These are phyloP conservation scores for Melanostoma mellinum DNA, from an alignment of 2,888 invertebrate species.

Conservation along the genomic window DNA sequence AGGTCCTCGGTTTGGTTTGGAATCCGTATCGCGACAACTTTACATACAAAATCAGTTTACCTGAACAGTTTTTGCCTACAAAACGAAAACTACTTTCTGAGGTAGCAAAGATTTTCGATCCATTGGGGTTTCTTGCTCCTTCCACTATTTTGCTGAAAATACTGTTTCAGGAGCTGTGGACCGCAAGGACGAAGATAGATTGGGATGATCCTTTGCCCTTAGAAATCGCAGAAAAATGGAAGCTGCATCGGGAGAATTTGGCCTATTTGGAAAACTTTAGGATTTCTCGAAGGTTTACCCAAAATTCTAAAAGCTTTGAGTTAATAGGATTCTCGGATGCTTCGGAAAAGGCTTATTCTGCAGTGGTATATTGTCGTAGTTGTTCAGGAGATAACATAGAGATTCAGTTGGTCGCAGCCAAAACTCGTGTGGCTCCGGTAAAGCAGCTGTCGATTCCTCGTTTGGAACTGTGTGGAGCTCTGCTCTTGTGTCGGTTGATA, in stretches of 20 bases:
- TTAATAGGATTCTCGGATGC: slow-evolving; percentile 16
- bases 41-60: slow-evolving; percentile 14
- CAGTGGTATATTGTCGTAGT: slow-evolving; percentile 39
- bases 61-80: background rate
- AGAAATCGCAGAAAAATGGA: slow-evolving; percentile 25
- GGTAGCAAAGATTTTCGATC: slow-evolving; percentile 27
- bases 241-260: slow-evolving; percentile 1
- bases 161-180: slow-evolving; percentile 40
- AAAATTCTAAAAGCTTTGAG: no score
- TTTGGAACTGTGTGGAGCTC: slow-evolving; percentile 63
- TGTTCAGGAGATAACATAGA: background rate
- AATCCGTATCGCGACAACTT: slow-evolving; percentile 13
- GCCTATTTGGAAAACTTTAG: slow-evolving; percentile 17
- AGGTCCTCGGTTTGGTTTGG: slow-evolving; percentile 8
- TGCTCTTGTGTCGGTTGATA: slow-evolving; percentile 25
- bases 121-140: slow-evolving; percentile 30
- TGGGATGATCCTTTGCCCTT: slow-evolving; percentile 27
- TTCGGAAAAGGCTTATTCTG: slow-evolving; percentile 31
- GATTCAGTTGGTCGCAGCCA: slow-evolving; percentile 10
- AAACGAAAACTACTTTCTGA: slow-evolving; percentile 6
- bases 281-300: slow-evolving; percentile 9
- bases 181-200: slow-evolving; percentile 25
- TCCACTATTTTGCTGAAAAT: slow-evolving; percentile 41
- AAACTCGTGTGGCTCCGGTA: slow-evolving; percentile 36
- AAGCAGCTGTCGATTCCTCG: slow-evolving; percentile 44